A percentile compares a stretch with the other conserved stretches of the same genome.
These are phyloP conservation scores for Pachycephus smyrnensis DNA, from an alignment of 2,888 invertebrate species.

Conservation along the genomic window DNA sequence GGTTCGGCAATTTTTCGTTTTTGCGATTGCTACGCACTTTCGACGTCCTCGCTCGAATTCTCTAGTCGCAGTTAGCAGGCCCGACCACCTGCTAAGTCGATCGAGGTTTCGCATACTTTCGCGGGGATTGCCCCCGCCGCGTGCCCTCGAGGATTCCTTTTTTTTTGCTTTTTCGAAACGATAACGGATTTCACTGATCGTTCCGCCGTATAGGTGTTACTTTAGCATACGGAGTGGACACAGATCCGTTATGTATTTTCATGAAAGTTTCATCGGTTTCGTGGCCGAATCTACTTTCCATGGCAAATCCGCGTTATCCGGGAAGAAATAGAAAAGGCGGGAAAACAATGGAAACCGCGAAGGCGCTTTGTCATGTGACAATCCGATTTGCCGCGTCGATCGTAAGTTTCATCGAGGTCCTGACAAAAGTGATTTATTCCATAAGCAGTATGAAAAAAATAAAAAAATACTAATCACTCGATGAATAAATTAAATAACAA, in stretches of 20 bases:
- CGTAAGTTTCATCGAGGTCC: too few relatives aligned
- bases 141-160: slow-evolving; percentile 3
- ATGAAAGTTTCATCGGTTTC: neutral
- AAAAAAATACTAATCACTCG: neutral
- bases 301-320: neutral
- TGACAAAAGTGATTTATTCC: neutral
- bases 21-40: neutral
- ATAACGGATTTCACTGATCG: neutral
- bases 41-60: neutral
- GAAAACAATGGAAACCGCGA: neutral
- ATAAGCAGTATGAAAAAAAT: neutral
- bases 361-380: too few relatives aligned
- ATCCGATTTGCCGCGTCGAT: too few relatives aligned
- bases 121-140: neutral
- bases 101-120: neutral
- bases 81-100: neutral
- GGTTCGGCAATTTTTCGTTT: neutral
- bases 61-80: neutral
- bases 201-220: neutral
- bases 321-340: neutral
- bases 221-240: neutral
- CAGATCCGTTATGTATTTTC: neutral
- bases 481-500: neutral
- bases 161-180: slow-evolving; percentile 6
- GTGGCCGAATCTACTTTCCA: neutral